phyloP scores from a whole-genome alignment of 2,113 vertebrate species.

The Elaphurus davidianus region DNA sequence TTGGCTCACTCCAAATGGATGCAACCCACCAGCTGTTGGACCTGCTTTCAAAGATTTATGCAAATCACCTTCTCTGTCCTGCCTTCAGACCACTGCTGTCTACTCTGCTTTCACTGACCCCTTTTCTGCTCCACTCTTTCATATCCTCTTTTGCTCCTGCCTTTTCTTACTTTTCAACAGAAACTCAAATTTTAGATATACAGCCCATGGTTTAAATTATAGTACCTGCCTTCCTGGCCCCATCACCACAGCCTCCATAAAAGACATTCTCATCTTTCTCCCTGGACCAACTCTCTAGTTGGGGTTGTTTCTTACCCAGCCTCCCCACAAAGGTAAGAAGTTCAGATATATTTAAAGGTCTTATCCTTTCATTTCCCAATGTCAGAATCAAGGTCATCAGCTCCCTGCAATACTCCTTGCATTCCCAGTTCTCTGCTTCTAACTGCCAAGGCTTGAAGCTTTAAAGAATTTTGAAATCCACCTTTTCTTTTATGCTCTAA shows the following conservation, averaged over 20 bases:
- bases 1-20: neutral
- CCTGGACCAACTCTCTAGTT: no score
- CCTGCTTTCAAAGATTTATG: neutral
- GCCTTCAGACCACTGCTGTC: neutral
- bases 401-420: neutral
- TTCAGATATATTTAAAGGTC: neutral
- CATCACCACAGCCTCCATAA: neutral
- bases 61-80: neutral
- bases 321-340: neutral
- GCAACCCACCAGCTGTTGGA: neutral
- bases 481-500: neutral
- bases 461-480: neutral
- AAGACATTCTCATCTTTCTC: no score
- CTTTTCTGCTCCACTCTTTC: neutral
- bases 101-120: neutral
- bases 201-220: neutral
- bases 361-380: neutral
- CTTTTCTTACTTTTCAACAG: neutral
- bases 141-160: neutral
- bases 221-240: neutral
- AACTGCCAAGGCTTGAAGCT: neutral
- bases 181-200: neutral
- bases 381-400: neutral
- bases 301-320: no score
- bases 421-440: neutral